phyloP scores from a whole-genome alignment of 23 tunicate species.

The Aplidium turbinatum region DNA sequence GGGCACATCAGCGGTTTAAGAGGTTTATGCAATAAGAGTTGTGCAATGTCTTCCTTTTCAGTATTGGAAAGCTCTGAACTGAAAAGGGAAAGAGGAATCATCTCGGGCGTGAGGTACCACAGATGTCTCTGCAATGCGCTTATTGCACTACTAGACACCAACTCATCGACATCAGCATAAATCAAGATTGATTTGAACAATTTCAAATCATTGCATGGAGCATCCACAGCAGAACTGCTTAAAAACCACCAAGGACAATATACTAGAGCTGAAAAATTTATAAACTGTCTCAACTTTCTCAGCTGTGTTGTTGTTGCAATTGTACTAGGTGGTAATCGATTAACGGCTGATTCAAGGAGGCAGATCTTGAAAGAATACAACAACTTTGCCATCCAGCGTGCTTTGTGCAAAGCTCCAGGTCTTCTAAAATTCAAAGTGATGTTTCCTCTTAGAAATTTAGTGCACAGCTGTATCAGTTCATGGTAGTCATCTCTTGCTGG shows the following conservation, averaged over 20 bases:
- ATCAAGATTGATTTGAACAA: slow-evolving; percentile 1
- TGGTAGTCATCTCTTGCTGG: slow-evolving; percentile 22
- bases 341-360: slow-evolving; percentile 16
- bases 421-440: slow-evolving; percentile 8
- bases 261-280: background rate
- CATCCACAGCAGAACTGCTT: slow-evolving; percentile 6
- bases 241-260: slow-evolving; percentile 18
- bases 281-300: background rate
- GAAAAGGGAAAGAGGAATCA: slow-evolving; percentile 20
- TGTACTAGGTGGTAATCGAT: background rate
- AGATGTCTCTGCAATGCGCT: background rate
- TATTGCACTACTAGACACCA: slow-evolving; percentile 4
- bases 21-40: slow-evolving; percentile 6
- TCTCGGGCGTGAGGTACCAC: slow-evolving; percentile 11
- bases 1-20: background rate
- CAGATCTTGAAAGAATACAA: slow-evolving; percentile 14
- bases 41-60: slow-evolving; percentile 11
- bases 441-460: slow-evolving; percentile 14
- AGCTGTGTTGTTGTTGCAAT: background rate
- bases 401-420: slow-evolving; percentile 6
- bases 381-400: background rate
- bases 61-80: background rate
- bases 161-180: slow-evolving; percentile 16
- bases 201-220: slow-evolving; percentile 1
- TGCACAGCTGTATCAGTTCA: slow-evolving; percentile 25